Percentiles rank a stretch among this genome's conserved stretches.
These are phyloP conservation scores for Rambutsinella grinnellia DNA, from an alignment of 2,888 invertebrate genomes.

Conservation along the genomic window DNA sequence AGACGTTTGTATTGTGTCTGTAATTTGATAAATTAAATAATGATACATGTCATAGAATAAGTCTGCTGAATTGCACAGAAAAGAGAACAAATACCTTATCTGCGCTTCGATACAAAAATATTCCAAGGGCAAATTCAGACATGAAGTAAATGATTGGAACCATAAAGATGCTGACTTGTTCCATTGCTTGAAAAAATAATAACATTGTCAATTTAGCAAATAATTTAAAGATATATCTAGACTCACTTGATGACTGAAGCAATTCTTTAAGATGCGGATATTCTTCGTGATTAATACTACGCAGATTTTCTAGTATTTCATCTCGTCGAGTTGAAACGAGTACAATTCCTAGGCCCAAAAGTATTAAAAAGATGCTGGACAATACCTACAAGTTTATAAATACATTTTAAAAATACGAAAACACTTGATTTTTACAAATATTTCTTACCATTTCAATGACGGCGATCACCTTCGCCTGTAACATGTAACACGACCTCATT, in stretches of 20 bases:
- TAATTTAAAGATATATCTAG: too few relatives aligned
- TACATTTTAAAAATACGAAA: neutral
- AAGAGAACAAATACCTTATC: slow-evolving; percentile 55
- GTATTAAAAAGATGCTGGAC: slow-evolving; percentile 44
- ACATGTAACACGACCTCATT: slow-evolving; percentile 39
- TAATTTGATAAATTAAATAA: neutral
- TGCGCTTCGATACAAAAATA: slow-evolving; percentile 49
- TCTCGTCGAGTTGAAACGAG: slow-evolving; percentile 40
- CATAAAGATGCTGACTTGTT: slow-evolving; percentile 53
- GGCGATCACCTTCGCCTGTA: slow-evolving; percentile 54
- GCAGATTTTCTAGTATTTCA: slow-evolving; percentile 35
- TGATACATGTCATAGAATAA: too few relatives aligned
- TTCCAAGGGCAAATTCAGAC: slow-evolving; percentile 44
- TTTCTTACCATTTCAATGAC: slow-evolving; percentile 54
- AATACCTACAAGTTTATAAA: slow-evolving; percentile 50
- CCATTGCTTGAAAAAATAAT: slow-evolving; percentile 41
- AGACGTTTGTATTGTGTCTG: slow-evolving; percentile 53
- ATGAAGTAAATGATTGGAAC: slow-evolving; percentile 51
- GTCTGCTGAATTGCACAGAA: too few relatives aligned
- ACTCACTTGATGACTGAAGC: slow-evolving; percentile 47
- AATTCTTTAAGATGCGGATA: slow-evolving; percentile 38
- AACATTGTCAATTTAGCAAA: slow-evolving; percentile 14
- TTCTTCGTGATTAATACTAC: slow-evolving; percentile 38
- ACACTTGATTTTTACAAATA: neutral
- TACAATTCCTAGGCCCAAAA: slow-evolving; percentile 42